Evolutionary conservation across 2,113 vertebrate species (phyloP), one percentile per base, ranked within the genome.

Genomic region (Corvus moneduloides): DNA sequence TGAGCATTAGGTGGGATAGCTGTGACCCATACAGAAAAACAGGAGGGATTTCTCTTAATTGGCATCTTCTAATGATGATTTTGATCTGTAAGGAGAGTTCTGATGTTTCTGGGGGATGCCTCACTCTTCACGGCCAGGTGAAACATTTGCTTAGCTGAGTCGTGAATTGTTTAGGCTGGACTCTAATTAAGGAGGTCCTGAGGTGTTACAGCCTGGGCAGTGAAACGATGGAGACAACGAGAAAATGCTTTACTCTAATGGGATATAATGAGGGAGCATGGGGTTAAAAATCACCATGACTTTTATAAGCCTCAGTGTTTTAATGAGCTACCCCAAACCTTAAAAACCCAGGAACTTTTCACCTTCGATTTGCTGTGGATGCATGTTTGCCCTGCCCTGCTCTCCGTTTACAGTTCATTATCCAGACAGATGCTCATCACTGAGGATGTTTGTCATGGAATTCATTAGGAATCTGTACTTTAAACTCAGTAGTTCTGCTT

Each of bases 381-480:
- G n/a, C 10, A 0, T 61, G 44, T 89, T 95, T 90, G 80, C 92
- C 79, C 89, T 84, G 3, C 30, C 54, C 52, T 46, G 72, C 87
- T 61, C 86, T 89, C 43, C 17, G 73, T 87, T 88, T 90, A 30
- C 84, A 84, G 87, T 94, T 97, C 86, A 73, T 97, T 97, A 96
- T 92, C 61, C 69, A 94, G 82, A n/a, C 82, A 54, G 73, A 74
- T 84, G 81, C 59, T 68, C 87, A 32, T 74, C 87, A 68, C 73
- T 19, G 82, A 43, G 44, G 76, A 61, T 86, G 79, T 95, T 84
- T 94, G 71, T 44, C 55, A 8, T 43, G n/a, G 91, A 56, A 67
- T 84, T 94, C 94, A 68, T 95, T 95, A 89, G 32, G 51, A 72
- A 69, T 64, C 64, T 52, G 28, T 24, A 7, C 80, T 79, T 28